A percentile compares a stretch with the other conserved stretches of the same genome.
Conservation (phyloP, 2,888 invertebrate species). For the Perizoma affinitatum region DNA sequence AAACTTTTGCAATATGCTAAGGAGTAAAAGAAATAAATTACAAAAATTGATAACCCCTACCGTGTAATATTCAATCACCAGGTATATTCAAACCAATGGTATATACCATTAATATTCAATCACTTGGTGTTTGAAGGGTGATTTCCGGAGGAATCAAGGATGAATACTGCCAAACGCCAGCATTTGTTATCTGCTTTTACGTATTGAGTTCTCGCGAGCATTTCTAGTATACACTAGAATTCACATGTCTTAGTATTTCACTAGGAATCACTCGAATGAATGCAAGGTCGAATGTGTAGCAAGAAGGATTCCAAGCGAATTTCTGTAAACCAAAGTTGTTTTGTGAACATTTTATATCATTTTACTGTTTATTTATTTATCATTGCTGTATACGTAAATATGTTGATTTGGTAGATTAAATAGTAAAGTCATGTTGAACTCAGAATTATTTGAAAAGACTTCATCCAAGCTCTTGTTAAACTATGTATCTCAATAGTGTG, state of each 20-base stretch:
- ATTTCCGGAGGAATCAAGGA: constrained; percentile 50
- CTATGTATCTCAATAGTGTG: no score
- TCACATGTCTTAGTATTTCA: constrained; percentile 38
- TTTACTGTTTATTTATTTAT: no score
- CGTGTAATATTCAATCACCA: no score
- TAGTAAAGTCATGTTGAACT: no score
- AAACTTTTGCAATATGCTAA: background rate
- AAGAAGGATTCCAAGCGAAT: constrained; percentile 63
- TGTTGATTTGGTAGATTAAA: background rate
- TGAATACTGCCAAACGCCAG: constrained; percentile 40
- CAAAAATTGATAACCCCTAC: no score
- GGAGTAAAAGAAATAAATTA: no score
- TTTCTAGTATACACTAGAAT: background rate
- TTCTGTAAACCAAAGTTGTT: constrained; percentile 43
- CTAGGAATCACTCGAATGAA: constrained; percentile 68
- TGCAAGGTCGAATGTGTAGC: constrained; percentile 61
- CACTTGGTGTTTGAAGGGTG: constrained; percentile 54
- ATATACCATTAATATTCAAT: no score
- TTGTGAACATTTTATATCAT: constrained; percentile 6
- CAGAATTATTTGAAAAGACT: no score
- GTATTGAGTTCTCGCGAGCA: constrained; percentile 49
- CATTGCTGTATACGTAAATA: background rate
- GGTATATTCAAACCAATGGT: no score
- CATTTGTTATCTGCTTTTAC: constrained; percentile 38
- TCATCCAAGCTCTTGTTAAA: no score